These are phyloP conservation scores for Onychomys torridus DNA, from an alignment of 2,797 vertebrate genomes.

Conservation along the genomic window DNA sequence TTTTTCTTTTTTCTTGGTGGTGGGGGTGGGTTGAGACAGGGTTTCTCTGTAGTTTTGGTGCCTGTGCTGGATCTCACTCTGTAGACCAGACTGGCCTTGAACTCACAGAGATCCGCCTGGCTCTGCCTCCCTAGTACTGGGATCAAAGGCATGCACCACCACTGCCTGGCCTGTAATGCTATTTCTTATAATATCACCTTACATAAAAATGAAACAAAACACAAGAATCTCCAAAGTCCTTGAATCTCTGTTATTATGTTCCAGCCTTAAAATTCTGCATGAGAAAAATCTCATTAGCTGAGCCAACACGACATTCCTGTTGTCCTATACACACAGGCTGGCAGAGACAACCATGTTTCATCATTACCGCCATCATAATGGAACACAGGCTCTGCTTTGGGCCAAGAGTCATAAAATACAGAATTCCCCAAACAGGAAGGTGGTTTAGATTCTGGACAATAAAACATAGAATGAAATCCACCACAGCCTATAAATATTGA, in stretches of 20 bases:
- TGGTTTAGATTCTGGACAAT: neutral
- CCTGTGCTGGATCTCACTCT: no score
- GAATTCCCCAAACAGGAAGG: neutral
- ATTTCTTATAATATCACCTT: neutral
- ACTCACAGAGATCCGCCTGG: no score
- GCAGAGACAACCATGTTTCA: neutral
- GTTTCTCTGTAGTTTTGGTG: no score
- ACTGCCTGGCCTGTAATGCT: neutral
- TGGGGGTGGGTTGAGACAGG: no score
- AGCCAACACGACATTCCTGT: neutral
- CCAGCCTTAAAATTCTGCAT: neutral
- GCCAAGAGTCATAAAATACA: neutral
- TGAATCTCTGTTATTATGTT: neutral
- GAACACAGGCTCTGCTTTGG: neutral
- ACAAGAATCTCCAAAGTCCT: neutral
- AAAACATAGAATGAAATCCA: neutral
- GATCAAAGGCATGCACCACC: no score
- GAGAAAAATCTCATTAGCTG: neutral
- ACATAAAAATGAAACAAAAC: neutral
- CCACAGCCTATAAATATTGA: neutral
- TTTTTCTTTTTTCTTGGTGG: no score
- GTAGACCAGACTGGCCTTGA: no score
- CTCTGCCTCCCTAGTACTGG: no score
- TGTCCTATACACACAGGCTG: neutral
- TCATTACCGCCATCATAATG: neutral